phyloP scores from a whole-genome alignment of 2,113 vertebrate species.

The Axis porcinus region DNA sequence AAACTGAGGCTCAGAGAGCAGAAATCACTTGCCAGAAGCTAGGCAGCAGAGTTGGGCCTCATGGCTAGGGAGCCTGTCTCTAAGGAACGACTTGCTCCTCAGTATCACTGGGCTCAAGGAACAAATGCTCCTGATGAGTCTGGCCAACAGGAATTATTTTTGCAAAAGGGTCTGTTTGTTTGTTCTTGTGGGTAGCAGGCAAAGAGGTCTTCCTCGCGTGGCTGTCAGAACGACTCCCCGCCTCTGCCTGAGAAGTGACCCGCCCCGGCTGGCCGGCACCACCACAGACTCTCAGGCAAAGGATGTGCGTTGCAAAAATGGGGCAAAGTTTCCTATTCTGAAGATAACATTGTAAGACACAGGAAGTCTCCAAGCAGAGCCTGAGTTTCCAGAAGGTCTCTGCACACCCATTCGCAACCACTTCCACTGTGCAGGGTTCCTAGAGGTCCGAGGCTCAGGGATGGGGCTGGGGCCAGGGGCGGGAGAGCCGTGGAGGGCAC shows the following conservation, averaged over 20 bases:
- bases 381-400: conserved; percentile 65
- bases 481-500: neutral
- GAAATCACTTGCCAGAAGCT: neutral
- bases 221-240: conserved; percentile 38
- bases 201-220: neutral
- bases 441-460: neutral
- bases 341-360: conserved; percentile 78
- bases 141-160: conserved; percentile 49
- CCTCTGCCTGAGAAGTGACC: conserved; percentile 55
- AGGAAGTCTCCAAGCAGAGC: conserved; percentile 67
- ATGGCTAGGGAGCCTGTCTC: neutral
- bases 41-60: neutral
- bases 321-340: conserved; percentile 77
- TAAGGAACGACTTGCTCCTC: neutral
- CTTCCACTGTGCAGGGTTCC: conserved; percentile 44
- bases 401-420: conserved; percentile 41
- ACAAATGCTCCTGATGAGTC: neutral
- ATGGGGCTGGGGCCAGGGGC: neutral
- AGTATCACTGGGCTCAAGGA: neutral
- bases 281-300: conserved; percentile 67
- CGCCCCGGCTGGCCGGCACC: conserved; percentile 66
- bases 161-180: conserved; percentile 61
- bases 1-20: conserved; percentile 13
- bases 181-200: conserved; percentile 38
- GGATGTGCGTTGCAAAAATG: conserved; percentile 78